phyloP scores from a whole-genome alignment of 1,140 invertebrate genomes.

The Drosophila takahashii region DNA sequence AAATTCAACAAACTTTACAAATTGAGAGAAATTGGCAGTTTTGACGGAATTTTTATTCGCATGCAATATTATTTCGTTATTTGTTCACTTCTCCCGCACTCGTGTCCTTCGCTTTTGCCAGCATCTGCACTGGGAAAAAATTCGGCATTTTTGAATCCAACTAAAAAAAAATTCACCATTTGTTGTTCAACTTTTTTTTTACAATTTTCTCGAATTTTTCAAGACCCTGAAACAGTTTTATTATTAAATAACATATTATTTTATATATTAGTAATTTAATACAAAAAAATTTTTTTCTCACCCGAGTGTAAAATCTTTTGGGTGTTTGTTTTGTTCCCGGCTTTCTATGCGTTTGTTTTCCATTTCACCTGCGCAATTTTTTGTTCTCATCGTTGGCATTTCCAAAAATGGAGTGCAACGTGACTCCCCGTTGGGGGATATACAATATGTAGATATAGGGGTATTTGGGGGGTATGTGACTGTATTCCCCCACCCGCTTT shows the following conservation, averaged over 20 bases:
- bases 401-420: conserved; percentile 26
- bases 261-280: no score
- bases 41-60: conserved; percentile 47
- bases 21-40: conserved; percentile 50
- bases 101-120: conserved; percentile 20
- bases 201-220: no score
- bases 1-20: conserved; percentile 40
- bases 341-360: conserved; percentile 34
- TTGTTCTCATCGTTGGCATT: conserved; percentile 9
- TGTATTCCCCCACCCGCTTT: background rate
- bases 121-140: conserved; percentile 4
- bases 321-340: background rate
- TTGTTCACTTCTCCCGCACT: conserved; percentile 24
- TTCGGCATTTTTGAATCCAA: background rate
- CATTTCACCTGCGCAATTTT: conserved; percentile 40
- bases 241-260: no score
- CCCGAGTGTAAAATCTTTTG: background rate
- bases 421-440: background rate
- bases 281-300: no score
- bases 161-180: background rate
- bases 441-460: background rate
- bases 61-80: conserved; percentile 47
- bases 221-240: no score
- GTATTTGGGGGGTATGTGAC: background rate
- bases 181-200: no score